Conservation (phyloP, 2,888 invertebrate genomes). For the Acanthosepion pharaonis region DNA sequence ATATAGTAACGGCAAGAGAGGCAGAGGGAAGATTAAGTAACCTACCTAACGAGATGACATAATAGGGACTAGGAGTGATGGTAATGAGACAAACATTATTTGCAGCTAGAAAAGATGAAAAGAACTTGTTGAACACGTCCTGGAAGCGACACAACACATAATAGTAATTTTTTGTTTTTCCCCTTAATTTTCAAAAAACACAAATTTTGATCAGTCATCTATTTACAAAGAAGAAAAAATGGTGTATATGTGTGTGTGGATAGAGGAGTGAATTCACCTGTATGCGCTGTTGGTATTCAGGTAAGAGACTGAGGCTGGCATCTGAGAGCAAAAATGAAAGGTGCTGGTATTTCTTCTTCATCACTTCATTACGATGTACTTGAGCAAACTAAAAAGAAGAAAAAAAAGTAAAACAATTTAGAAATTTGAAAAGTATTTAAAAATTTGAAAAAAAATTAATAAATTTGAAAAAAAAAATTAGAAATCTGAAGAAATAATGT, state of each 20-base stretch:
- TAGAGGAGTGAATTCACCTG: slow-evolving; percentile 61
- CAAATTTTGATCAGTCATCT: background rate
- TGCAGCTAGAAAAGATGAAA: too few species aligned
- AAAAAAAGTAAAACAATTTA: background rate
- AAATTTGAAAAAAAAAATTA: too few species aligned
- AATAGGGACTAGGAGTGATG: too few species aligned
- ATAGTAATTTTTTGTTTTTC: background rate
- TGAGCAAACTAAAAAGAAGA: slow-evolving; percentile 80
- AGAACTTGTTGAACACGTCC: too few species aligned
- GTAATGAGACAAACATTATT: too few species aligned
- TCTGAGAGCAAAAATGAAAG: slow-evolving; percentile 87
- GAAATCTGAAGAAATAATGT: too few species aligned
- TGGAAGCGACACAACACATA: too few species aligned
- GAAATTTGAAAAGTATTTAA: slow-evolving; percentile 23
- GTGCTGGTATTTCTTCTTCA: slow-evolving; percentile 80
- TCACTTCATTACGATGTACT: slow-evolving; percentile 78
- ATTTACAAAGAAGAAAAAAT: too few species aligned
- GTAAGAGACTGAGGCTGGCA: slow-evolving; percentile 88
- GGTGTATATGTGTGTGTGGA: background rate
- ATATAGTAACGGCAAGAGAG: background rate
- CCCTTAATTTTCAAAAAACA: background rate
- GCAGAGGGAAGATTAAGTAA: too few species aligned
- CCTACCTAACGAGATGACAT: too few species aligned
- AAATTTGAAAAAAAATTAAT: too few species aligned
- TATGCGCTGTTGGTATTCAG: slow-evolving; percentile 88